Evolutionary conservation across 1,140 invertebrate species (phyloP), one percentile per base, ranked within the genome.

Genomic region (Pristionchus pacificus): DNA sequence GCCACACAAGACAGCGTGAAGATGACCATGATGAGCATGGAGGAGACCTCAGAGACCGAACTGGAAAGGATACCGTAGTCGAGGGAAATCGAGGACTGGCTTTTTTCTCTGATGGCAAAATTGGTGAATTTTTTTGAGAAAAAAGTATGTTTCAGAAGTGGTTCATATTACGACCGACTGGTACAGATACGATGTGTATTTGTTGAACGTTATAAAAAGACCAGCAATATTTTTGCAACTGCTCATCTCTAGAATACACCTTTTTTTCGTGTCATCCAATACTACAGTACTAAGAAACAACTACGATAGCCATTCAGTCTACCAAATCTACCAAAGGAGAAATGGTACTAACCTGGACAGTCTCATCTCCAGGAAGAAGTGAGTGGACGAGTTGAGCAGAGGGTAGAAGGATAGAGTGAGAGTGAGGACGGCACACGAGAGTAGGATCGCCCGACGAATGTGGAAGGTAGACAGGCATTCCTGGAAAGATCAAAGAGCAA

Each of bases 321-420:
- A n/a, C n/a, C n/a, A n/a, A n/a, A n/a, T n/a, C n/a, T n/a, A n/a
- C n/a, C n/a, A n/a, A n/a, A n/a, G n/a, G n/a, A n/a, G n/a, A n/a
- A n/a, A n/a, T n/a, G n/a, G n/a, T n/a, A n/a, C n/a, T n/a, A n/a
- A n/a, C n/a, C n/a, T n/a, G n/a, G n/a, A n/a, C n/a, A n/a, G n/a
- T n/a, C 70, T 69, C 14, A 77, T 76, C 13, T 74, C 55, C 28
- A 72, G 60, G 38, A 79, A 77, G 58, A 79, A 78, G 60, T 74
- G 72, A 13, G 78, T 79, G 1, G 78, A 79, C 2, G 78, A 79
- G 49, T 80, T 71, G 3, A 79, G 76, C 14, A 79, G 74, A 13
- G 78, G 78, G 60, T 79, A 79, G 69, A 80, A 79, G 14, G 79
- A 71, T 2, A 79, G 72, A n/a, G 78, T 79, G 1, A 80, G 73